These are phyloP conservation scores for Martes martes DNA, from an alignment of 2,113 vertebrate genomes.

Conservation along the genomic window DNA sequence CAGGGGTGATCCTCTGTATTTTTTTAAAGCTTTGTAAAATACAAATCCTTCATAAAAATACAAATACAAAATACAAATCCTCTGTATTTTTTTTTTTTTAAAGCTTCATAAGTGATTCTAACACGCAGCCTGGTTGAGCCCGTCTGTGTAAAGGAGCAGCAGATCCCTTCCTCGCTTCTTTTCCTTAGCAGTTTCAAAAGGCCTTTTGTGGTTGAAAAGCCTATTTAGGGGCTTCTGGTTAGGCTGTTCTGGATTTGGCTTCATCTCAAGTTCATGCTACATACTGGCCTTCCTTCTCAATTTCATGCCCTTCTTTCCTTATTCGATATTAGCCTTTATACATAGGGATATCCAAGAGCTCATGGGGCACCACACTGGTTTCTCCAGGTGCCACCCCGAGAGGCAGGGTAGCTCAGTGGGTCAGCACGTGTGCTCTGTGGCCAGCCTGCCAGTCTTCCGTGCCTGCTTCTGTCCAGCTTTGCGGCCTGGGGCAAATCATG, in stretches of 20 bases:
- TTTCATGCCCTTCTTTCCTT: neutral
- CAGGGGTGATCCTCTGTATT: no score
- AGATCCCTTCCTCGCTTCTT: neutral
- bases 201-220: neutral
- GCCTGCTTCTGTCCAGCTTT: neutral
- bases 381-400: neutral
- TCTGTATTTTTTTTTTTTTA: no score
- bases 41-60: no score
- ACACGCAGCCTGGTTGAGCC: neutral
- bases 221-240: neutral
- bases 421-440: no score
- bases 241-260: neutral
- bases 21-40: neutral
- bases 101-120: neutral
- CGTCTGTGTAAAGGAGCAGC: neutral
- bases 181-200: conserved; percentile 10
- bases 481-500: neutral
- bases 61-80: no score
- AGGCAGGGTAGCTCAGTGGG: neutral
- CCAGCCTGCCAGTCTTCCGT: neutral
- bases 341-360: neutral
- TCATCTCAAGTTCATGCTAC: neutral
- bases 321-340: neutral
- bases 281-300: neutral
- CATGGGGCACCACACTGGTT: neutral